Evolutionary conservation across 2,888 invertebrate genomes (phyloP).

Genomic region (Yponomeuta sedellus): DNA sequence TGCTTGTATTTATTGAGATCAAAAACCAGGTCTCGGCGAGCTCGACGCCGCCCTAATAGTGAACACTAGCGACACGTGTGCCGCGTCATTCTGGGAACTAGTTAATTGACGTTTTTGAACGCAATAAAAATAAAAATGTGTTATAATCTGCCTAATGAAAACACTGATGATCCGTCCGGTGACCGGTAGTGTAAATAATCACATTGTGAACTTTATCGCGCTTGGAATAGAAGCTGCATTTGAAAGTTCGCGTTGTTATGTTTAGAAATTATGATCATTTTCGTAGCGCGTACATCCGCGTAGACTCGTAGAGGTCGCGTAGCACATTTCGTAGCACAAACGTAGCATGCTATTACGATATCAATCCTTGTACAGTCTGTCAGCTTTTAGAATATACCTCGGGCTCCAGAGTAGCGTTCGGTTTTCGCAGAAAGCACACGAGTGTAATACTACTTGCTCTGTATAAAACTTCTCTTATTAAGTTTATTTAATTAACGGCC

Average conservation of each 20-base stretch:
- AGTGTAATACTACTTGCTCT: no score
- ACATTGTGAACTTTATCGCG: not conserved
- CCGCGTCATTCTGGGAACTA: conserved; percentile 52
- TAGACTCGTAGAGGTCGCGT: not conserved
- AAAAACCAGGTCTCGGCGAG: not conserved
- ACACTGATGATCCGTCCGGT: conserved; percentile 2
- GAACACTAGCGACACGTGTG: conserved; percentile 34
- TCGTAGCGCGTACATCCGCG: not conserved
- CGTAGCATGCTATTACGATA: no score
- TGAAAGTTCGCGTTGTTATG: not conserved
- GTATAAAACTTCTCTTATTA: no score
- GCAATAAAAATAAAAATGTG: conserved; percentile 44
- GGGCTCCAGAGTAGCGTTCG: no score
- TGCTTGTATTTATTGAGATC: no score
- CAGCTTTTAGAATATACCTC: no score
- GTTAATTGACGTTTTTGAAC: conserved; percentile 59
- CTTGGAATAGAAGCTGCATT: not conserved
- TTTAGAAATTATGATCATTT: no score
- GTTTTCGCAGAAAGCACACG: no score
- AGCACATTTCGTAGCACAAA: not conserved
- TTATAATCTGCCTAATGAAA: conserved; percentile 6
- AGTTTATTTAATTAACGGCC: no score
- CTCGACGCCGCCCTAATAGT: not conserved
- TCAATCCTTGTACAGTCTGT: no score
- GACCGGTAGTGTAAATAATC: not conserved